These are phyloP conservation scores for Cyprinus carpio DNA, from an alignment of 2,113 vertebrate genomes.

Conservation along the genomic window DNA sequence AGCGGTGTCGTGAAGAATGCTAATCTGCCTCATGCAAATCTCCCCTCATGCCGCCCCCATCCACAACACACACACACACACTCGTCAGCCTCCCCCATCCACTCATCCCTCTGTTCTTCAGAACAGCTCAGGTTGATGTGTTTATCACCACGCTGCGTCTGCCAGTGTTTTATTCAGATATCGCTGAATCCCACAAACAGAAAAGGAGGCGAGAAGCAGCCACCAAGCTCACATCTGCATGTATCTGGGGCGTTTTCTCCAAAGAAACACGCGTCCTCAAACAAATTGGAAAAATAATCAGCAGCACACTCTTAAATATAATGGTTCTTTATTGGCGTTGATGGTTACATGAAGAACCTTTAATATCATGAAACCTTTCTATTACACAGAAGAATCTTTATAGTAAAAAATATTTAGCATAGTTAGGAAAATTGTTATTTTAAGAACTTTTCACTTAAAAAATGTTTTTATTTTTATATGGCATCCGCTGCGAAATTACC, in stretches of 20 bases:
- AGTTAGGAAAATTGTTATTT: too few relatives aligned
- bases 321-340: neutral
- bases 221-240: neutral
- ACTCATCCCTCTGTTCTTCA: slow-evolving; percentile 59
- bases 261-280: neutral
- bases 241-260: neutral
- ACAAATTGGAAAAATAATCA: neutral
- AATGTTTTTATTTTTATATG: too few relatives aligned
- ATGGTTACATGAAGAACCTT: neutral
- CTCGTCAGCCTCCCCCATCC: slow-evolving; percentile 51
- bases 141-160: slow-evolving; percentile 69
- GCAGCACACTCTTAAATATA: neutral
- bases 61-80: slow-evolving; percentile 8
- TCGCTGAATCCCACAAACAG: slow-evolving; percentile 48
- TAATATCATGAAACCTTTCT: neutral
- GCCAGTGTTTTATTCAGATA: slow-evolving; percentile 63
- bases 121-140: slow-evolving; percentile 67
- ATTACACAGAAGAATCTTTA: too few relatives aligned
- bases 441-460: too few relatives aligned
- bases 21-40: slow-evolving; percentile 67
- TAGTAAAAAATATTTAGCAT: too few relatives aligned
- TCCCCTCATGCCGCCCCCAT: slow-evolving; percentile 17
- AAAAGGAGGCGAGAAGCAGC: neutral
- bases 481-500: too few relatives aligned
- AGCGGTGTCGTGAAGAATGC: slow-evolving; percentile 74